phyloP scores from a whole-genome alignment of 2,888 invertebrate species.

The Cetonia aurata region DNA sequence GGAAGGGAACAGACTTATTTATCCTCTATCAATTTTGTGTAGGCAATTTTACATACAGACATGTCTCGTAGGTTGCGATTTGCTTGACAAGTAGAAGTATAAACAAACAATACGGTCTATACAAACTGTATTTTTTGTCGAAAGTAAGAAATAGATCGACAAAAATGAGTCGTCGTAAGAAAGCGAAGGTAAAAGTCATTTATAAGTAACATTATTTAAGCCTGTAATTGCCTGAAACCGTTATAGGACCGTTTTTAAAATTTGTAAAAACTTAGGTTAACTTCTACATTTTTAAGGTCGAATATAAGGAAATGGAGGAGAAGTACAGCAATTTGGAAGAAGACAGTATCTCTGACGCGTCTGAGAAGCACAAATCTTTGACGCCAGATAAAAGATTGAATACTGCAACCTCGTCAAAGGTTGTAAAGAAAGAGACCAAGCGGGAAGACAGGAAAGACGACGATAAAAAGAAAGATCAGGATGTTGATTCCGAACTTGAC shows the following conservation, averaged over 20 bases:
- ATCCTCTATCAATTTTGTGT: background rate
- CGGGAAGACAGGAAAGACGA: conserved; percentile 69
- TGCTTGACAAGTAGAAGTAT: background rate
- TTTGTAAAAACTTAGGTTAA: conserved; percentile 31
- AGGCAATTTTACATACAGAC: background rate
- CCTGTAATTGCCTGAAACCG: too few relatives aligned
- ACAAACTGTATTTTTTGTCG: conserved; percentile 29
- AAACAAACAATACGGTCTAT: conserved; percentile 29
- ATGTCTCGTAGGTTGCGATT: background rate
- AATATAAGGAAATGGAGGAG: conserved; percentile 77
- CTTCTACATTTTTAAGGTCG: conserved; percentile 67
- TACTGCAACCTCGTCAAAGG: conserved; percentile 64
- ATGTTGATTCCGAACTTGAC: conserved; percentile 76
- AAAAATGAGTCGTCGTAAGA: conserved; percentile 65
- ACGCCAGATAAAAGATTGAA: conserved; percentile 71
- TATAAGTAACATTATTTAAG: background rate
- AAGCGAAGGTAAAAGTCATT: conserved; percentile 59
- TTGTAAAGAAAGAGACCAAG: conserved; percentile 66
- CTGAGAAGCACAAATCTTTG: conserved; percentile 73
- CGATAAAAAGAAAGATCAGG: conserved; percentile 73
- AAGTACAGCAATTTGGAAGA: conserved; percentile 72
- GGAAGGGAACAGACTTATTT: too few relatives aligned
- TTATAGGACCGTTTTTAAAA: background rate
- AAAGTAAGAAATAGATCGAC: conserved; percentile 27
- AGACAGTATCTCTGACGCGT: conserved; percentile 74